A percentile compares a stretch with the other conserved stretches of the same genome.
phyloP scores from a whole-genome alignment of 1,140 invertebrate species.

The Hetaerina americana region DNA sequence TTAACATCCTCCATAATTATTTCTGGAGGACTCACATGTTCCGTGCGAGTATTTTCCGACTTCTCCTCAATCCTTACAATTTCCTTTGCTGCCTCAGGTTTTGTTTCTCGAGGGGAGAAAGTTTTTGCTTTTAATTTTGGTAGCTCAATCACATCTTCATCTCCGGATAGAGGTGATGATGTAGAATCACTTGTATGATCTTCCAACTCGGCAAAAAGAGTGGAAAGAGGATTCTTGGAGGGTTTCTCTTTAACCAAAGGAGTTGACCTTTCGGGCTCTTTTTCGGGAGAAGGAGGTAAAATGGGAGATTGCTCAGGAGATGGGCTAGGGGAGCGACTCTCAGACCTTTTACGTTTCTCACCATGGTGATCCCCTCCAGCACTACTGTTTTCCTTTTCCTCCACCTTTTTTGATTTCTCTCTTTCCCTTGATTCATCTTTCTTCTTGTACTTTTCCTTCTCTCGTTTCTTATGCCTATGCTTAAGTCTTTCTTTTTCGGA shows the following conservation, averaged over 20 bases:
- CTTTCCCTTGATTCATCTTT: conserved; percentile 33
- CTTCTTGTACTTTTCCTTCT: conserved; percentile 33
- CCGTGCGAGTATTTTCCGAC: not conserved
- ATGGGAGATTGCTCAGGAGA: conserved; percentile 29
- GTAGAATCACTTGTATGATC: conserved; percentile 30
- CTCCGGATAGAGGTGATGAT: conserved; percentile 9
- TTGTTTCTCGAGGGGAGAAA: not conserved
- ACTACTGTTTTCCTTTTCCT: conserved; percentile 22
- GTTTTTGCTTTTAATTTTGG: not conserved
- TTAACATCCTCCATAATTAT: not conserved
- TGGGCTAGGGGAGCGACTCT: conserved; percentile 23
- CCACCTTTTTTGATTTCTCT: conserved; percentile 23
- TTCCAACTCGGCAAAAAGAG: conserved; percentile 23
- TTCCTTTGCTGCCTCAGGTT: not conserved
- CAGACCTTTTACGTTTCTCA: conserved; percentile 18
- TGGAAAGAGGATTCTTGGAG: conserved; percentile 19
- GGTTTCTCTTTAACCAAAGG: conserved; percentile 13
- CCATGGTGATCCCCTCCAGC: not conserved
- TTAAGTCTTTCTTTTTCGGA: conserved; percentile 25
- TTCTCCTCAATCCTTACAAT: not conserved
- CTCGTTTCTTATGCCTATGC: conserved; percentile 38
- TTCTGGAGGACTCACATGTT: conserved; percentile 1
- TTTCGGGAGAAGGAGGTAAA: conserved; percentile 27
- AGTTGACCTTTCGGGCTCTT: not conserved
- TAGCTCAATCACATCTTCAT: conserved; percentile 8